Base-by-base conservation (phyloP, 2,113 vertebrate genomes). In the Epinephelus moara region DNA sequence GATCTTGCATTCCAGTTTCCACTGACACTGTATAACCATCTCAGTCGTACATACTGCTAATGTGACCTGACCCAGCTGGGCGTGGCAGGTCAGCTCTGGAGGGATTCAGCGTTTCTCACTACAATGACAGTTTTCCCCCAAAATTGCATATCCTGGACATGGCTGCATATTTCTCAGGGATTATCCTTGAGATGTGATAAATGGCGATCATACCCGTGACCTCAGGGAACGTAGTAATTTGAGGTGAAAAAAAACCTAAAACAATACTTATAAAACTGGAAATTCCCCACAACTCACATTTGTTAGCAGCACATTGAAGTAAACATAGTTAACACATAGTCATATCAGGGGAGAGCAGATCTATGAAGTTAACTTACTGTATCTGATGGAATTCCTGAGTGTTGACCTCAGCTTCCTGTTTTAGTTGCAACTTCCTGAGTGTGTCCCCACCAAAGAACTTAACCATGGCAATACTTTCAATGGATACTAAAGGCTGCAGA, bases 351-450 rank as follows among this genome's bases (percentile, higher is more conserved):
- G 37, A 62, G 62, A 61, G 59, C 18, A 23, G 27, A 77, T 87
- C 78, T 84, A 27, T 86, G 21, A 75, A 33, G 71, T 67, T 76
- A 70, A 70, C 72, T 80, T 77, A 61, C 71, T 84, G 82, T 85
- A 90, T 92, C 86, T 87, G 78, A 90, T 90, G 80, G 80, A 90
- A 94, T 95, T 93, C 94, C 90, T 88, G 83, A 92, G 85, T 14
- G 74, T 84, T 93, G 88, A 93, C 87, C 81, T 90, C 85, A 91
- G 85, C 86, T 95, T 96, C 94, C 94, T 95, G 92, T 92, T 94
- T 85, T 88, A 92, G 85, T 91, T 92, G 64, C 53, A 85, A 91
- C 90, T 92, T 94, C 93, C 93, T 93, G 90, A 89, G 74, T 86
- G 71, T 70, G 79, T 91, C 80, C 85, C 82, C 40, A 23, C 71